Evolutionary conservation across 2,797 vertebrate genomes (phyloP).

Genomic region (Chelon labrosus): DNA sequence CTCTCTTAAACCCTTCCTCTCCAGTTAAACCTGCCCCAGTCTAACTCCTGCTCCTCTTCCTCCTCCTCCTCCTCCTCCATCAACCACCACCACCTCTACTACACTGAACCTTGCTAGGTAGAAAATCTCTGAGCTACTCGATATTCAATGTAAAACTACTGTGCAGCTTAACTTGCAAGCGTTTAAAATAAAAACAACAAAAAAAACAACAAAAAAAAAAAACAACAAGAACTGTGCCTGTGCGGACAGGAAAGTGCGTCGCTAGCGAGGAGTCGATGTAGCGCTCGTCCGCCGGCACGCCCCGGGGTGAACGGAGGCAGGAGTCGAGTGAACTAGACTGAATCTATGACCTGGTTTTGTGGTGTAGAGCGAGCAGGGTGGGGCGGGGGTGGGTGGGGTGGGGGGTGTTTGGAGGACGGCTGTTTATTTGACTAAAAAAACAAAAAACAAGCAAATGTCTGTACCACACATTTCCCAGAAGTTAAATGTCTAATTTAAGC

Average conservation of each 20-base stretch:
- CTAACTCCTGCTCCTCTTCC: conserved; percentile 54
- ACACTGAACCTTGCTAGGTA: conserved; percentile 84
- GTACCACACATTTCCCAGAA: conserved; percentile 65
- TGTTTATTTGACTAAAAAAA: conserved; percentile 51
- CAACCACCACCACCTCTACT: conserved; percentile 62
- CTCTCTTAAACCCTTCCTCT: conserved; percentile 11
- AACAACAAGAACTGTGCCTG: conserved; percentile 60
- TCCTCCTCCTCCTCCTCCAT: conserved; percentile 29
- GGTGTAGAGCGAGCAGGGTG: conserved; percentile 36
- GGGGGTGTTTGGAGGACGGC: conserved; percentile 20
- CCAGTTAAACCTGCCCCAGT: conserved; percentile 24
- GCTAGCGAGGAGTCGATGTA: conserved; percentile 62
- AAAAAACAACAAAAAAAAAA: no score
- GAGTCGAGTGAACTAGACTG: conserved; percentile 84
- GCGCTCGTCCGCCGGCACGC: conserved; percentile 39
- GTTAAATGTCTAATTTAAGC: conserved; percentile 29
- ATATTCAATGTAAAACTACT: conserved; percentile 83
- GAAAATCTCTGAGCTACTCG: conserved; percentile 79
- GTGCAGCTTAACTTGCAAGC: conserved; percentile 81
- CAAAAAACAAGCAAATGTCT: conserved; percentile 79
- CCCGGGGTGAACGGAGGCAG: conserved; percentile 47
- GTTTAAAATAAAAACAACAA: conserved; percentile 43
- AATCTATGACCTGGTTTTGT: conserved; percentile 81
- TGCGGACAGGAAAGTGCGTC: conserved; percentile 54
- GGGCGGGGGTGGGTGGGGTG: neutral